Base-by-base conservation (phyloP, 2,797 vertebrate genomes). In the Tenualosa thibaudeaui region DNA sequence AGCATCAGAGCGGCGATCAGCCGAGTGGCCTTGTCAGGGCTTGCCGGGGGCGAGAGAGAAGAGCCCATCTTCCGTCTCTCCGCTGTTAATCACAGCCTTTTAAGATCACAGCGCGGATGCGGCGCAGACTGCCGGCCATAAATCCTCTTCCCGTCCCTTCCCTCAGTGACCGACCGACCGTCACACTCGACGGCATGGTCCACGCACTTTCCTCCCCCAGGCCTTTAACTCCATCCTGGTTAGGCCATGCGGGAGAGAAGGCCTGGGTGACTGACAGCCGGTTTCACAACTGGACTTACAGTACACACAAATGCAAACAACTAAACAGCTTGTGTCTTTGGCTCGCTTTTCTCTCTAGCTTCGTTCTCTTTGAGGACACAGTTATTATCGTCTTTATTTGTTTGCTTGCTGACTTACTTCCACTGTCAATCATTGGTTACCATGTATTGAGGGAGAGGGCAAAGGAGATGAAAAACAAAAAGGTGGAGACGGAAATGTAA, bases 71-170 rank as follows among this genome's bases (percentile, higher is more conserved):
- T 75, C 86, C 85, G 91, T 85, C 88, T 90, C 89, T 86, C 87
- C 82, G 91, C 93, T 92, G 92, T 95, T 94, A 93, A 95, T 95
- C 94, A 94, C 90, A 87, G 89, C 87, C 91, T 90, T 93, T 94
- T 95, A 94, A 93, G 92, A 94, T 95, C 92, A 90, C 86, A 40
- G 83, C 37, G 83, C 91, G 92, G 93, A 31, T 3, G 94, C 89
- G 90, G 93, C 37, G 94, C 89, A 90, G 92, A 93, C 89, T 81
- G 84, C 88, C 83, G 62, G 89, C 93, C 87, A 93, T 95, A 96
- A 95, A 95, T 96, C 92, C 87, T 51, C 86, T 78, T 88, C 90
- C 90, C 4, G 13, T 17, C 37, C 31, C 68, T 40, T 82, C 49
- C 90, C 89, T 90, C 90, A 86, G 90, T 83, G 88, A 92, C 91